These are phyloP conservation scores for Leptinotarsa texana DNA, from an alignment of 1,140 invertebrate species.

Conservation along the genomic window DNA sequence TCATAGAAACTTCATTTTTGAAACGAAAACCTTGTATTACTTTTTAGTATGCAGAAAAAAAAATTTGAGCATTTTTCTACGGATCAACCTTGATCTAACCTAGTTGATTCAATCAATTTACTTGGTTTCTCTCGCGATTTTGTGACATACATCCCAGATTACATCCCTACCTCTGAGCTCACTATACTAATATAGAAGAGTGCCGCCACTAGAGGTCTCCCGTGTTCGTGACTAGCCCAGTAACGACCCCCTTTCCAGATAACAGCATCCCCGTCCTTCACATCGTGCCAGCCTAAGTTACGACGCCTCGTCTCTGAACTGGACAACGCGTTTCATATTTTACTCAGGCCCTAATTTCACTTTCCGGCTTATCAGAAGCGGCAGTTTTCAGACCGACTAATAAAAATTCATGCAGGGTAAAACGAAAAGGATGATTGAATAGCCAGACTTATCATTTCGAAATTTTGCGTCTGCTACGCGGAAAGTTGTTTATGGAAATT, in stretches of 20 bases:
- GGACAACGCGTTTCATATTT: slow-evolving; percentile 5
- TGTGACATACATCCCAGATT: no score
- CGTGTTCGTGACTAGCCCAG: not conserved
- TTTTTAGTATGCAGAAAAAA: no score
- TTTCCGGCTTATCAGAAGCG: slow-evolving; percentile 1
- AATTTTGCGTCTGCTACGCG: slow-evolving; percentile 1
- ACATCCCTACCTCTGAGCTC: not conserved
- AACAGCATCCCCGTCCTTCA: not conserved
- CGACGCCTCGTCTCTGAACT: not conserved
- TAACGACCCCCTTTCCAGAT: not conserved
- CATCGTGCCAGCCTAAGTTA: not conserved
- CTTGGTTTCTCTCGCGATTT: no score
- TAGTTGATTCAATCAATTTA: no score
- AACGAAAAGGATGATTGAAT: not conserved
- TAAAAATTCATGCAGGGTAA: not conserved
- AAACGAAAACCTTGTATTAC: no score
- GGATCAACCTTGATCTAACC: no score
- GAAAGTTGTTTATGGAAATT: not conserved
- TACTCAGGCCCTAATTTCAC: not conserved
- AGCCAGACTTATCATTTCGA: not conserved
- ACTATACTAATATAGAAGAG: not conserved
- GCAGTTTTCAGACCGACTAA: not conserved
- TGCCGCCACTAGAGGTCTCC: slow-evolving; percentile 3
- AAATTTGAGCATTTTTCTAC: no score
- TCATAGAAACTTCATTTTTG: no score